A percentile compares a stretch with the other conserved stretches of the same genome.
Conservation (phyloP, 2,888 invertebrate species). For the Gymnosoma rotundatum region DNA sequence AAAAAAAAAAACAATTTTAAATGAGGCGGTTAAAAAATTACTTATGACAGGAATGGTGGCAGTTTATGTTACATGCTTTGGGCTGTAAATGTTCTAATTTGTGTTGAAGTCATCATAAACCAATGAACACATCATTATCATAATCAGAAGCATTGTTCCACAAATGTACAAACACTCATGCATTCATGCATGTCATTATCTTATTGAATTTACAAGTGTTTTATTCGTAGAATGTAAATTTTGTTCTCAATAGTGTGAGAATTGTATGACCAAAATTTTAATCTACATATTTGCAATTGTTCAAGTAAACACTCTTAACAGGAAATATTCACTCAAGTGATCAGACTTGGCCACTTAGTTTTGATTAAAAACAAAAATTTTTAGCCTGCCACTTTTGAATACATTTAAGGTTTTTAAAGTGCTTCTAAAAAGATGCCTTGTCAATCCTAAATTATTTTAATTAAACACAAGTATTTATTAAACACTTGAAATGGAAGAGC, state of each 20-base stretch:
- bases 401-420: background rate
- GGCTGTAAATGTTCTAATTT: conserved; percentile 19
- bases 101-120: conserved; percentile 57
- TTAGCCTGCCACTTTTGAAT: background rate
- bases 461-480: background rate
- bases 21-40: background rate
- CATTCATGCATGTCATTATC: conserved; percentile 22
- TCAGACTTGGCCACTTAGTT: conserved; percentile 3
- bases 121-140: conserved; percentile 54
- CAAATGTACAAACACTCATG: background rate
- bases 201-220: conserved; percentile 25
- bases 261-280: conserved; percentile 10
- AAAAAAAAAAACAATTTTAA: conserved; percentile 5
- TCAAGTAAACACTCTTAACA: background rate
- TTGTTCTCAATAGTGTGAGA: background rate
- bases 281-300: conserved; percentile 16
- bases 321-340: conserved; percentile 12
- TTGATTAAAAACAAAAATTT: background rate
- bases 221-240: background rate
- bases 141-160: conserved; percentile 26
- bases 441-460: background rate
- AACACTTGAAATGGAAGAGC: background rate
- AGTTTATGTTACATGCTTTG: background rate
- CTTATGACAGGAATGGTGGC: background rate
- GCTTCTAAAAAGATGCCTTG: too few relatives aligned